These are phyloP conservation scores for Podarcis muralis DNA, from an alignment of 2,113 vertebrate species.

Conservation along the genomic window DNA sequence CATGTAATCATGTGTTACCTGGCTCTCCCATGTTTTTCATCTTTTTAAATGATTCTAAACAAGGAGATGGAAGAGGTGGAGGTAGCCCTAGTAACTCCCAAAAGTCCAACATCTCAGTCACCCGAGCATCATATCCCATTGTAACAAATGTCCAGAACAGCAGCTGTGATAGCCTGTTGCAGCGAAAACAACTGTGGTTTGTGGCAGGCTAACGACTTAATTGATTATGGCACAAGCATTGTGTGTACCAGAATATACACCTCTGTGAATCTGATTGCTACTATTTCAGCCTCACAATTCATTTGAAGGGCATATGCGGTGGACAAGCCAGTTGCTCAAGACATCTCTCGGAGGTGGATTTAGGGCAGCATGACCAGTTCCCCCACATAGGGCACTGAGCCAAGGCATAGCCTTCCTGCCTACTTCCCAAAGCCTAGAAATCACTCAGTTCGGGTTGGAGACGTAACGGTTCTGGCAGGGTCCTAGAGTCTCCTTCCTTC, in stretches of 20 bases:
- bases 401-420: too few species aligned
- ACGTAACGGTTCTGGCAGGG: too few species aligned
- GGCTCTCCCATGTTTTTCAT: neutral
- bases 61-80: neutral
- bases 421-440: too few species aligned
- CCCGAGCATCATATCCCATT: neutral
- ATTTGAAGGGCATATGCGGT: neutral
- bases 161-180: neutral
- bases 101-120: neutral
- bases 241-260: neutral
- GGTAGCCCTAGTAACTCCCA: neutral
- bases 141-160: neutral
- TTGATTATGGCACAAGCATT: neutral
- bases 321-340: neutral
- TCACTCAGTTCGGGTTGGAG: too few species aligned
- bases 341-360: neutral
- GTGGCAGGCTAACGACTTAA: neutral
- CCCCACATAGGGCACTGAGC: too few species aligned
- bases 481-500: too few species aligned
- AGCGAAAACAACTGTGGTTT: neutral
- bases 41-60: neutral
- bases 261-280: neutral
- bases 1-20: neutral
- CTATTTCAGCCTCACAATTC: neutral
- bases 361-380: too few species aligned